A percentile compares a stretch with the other conserved stretches of the same genome.
Conservation (phyloP, 2,888 invertebrate species). For the Temnothorax rugatulus region DNA sequence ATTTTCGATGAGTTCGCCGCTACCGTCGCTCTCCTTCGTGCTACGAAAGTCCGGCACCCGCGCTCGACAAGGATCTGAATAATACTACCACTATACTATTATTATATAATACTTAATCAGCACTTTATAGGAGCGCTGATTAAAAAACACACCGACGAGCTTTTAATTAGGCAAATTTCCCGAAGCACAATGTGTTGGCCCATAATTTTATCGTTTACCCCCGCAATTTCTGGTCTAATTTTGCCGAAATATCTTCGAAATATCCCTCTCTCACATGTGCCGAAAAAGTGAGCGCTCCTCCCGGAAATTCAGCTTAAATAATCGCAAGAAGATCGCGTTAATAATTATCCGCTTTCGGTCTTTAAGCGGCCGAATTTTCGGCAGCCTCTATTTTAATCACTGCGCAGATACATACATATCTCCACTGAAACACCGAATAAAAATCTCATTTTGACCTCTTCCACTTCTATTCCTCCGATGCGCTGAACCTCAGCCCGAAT, state of each 20-base stretch:
- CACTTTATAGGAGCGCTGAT: not conserved
- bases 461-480: not conserved
- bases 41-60: slow-evolving; percentile 1
- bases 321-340: not conserved
- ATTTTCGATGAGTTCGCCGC: slow-evolving; percentile 26
- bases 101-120: not conserved
- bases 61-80: not conserved
- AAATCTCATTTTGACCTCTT: not conserved
- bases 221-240: not conserved
- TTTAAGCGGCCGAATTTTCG: not conserved
- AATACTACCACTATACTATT: not conserved
- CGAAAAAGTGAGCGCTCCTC: not conserved
- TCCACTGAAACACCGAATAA: not conserved
- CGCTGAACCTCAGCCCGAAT: not conserved
- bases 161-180: slow-evolving; percentile 4
- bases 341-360: not conserved
- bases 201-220: not conserved
- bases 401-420: not conserved
- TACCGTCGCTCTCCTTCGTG: not conserved
- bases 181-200: not conserved
- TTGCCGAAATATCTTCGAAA: not conserved
- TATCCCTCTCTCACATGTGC: not conserved
- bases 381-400: not conserved
- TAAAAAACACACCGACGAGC: not conserved
- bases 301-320: slow-evolving; percentile 2